Conservation (phyloP, 2,888 invertebrate genomes). For the Cantharis nigra region DNA sequence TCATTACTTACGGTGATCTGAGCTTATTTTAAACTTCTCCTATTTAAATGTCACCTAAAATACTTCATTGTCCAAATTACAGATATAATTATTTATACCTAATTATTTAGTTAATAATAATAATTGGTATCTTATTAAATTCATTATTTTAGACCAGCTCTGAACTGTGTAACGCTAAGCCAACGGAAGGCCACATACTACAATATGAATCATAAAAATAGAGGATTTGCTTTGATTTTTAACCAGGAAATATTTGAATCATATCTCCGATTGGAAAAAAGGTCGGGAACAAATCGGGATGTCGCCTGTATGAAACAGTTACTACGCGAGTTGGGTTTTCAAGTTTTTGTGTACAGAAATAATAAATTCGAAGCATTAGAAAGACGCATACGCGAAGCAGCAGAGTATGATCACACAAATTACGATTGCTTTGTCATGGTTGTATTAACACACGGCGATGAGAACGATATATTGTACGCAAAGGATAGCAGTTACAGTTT, state of each 20-base stretch:
- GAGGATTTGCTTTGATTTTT: conserved; percentile 86
- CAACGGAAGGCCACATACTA: conserved; percentile 76
- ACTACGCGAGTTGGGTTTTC: conserved; percentile 70
- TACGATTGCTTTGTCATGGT: conserved; percentile 83
- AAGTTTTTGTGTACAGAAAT: conserved; percentile 74
- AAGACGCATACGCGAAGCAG: conserved; percentile 67
- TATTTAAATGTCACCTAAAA: too few relatives aligned
- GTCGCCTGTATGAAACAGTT: conserved; percentile 72
- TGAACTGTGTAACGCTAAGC: conserved; percentile 60
- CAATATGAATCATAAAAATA: conserved; percentile 81
- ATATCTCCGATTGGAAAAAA: conserved; percentile 66
- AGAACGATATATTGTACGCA: conserved; percentile 79
- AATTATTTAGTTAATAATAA: too few relatives aligned
- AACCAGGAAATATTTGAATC: conserved; percentile 83
- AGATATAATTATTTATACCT: too few relatives aligned
- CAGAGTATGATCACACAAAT: conserved; percentile 77
- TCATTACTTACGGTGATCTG: too few relatives aligned
- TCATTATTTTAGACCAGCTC: too few relatives aligned
- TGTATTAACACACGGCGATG: conserved; percentile 89
- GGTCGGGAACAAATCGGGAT: conserved; percentile 87
- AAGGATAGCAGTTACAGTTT: conserved; percentile 84
- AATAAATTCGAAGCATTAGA: conserved; percentile 69
- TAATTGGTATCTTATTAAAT: too few relatives aligned
- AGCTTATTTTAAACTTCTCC: too few relatives aligned
- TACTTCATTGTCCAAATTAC: too few relatives aligned